phyloP scores from a whole-genome alignment of 2,113 vertebrate species.

The Hippocampus guttulatus region DNA sequence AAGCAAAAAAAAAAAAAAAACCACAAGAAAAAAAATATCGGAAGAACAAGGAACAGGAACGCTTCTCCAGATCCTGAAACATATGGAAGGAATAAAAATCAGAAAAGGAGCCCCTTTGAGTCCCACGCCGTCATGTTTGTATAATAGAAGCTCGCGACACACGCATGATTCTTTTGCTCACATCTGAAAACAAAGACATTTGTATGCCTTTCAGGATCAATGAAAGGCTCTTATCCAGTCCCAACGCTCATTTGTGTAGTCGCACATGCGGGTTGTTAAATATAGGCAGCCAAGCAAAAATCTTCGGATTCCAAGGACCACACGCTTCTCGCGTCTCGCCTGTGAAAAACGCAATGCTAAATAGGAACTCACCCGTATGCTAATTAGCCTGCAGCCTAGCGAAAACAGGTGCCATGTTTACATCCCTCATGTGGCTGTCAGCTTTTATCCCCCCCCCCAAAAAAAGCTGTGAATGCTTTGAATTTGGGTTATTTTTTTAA shows the following conservation, averaged over 20 bases:
- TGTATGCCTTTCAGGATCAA: not conserved
- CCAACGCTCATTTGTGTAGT: constrained; percentile 18
- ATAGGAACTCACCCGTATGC: not conserved
- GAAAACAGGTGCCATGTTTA: not conserved
- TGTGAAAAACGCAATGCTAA: constrained; percentile 3
- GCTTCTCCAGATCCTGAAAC: constrained; percentile 13
- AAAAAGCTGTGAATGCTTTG: constrained; percentile 29
- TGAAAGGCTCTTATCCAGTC: not conserved
- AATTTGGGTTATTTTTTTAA: too few species aligned
- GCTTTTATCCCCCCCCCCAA: too few species aligned
- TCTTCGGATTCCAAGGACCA: not conserved
- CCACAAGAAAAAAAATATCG: not conserved
- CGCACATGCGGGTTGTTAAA: constrained; percentile 1
- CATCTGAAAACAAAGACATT: constrained; percentile 1
- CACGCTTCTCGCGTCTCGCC: not conserved
- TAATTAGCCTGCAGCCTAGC: constrained; percentile 1
- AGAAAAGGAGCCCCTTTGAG: not conserved
- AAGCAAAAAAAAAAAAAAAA: too few species aligned
- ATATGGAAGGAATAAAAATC: constrained; percentile 22
- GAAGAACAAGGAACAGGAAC: not conserved
- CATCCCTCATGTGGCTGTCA: not conserved
- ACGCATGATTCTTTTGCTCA: not conserved
- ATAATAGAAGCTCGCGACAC: constrained; percentile 35
- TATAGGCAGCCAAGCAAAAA: constrained; percentile 37
- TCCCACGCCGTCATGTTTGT: constrained; percentile 29